Conservation (phyloP, 2,888 invertebrate genomes). For the Machimus atricapillus region DNA sequence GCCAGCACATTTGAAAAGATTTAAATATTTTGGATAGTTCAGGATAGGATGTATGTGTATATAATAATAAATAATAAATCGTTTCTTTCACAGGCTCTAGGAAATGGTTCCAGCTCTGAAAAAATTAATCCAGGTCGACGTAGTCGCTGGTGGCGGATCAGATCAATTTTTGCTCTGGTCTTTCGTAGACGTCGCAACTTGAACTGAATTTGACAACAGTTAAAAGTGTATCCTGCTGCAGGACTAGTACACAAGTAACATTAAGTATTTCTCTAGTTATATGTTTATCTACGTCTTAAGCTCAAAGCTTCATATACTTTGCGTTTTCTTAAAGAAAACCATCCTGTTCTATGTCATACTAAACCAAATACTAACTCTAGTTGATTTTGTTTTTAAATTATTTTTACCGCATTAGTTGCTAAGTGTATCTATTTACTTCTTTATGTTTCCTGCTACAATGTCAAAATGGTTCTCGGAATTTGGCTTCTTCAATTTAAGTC, state of each 20-base stretch:
- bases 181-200: conserved; percentile 65
- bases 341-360: conserved; percentile 36
- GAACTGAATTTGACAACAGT: conserved; percentile 51
- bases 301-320: conserved; percentile 16
- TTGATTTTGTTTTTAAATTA: conserved; percentile 31
- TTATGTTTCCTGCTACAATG: conserved; percentile 15
- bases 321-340: conserved; percentile 20
- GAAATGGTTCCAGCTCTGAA: conserved; percentile 64
- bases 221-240: not conserved
- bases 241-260: not conserved
- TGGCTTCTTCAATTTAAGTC: not conserved
- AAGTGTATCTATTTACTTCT: conserved; percentile 1
- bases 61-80: too few relatives aligned
- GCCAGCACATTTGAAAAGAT: too few relatives aligned
- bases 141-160: conserved; percentile 82
- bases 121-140: conserved; percentile 68
- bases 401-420: not conserved
- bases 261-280: conserved; percentile 37
- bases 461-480: not conserved
- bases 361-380: conserved; percentile 40
- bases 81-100: conserved; percentile 60
- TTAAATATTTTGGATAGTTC: too few relatives aligned
- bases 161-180: conserved; percentile 84
- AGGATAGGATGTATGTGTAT: not conserved
- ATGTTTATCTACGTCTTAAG: conserved; percentile 32